Conservation (phyloP, 2,888 invertebrate genomes). For the Tetrapedia diversipes region DNA sequence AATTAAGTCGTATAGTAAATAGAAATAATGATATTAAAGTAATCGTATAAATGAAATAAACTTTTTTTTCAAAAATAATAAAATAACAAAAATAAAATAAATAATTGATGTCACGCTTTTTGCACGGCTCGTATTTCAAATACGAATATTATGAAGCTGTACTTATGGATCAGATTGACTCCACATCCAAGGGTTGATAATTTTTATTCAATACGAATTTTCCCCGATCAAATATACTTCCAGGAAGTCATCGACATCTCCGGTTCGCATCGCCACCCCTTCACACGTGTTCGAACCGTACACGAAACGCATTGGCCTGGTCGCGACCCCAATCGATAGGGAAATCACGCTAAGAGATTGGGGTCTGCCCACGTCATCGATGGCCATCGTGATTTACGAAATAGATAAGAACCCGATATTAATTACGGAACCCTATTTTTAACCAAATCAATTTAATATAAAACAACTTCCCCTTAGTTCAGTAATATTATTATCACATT, state of each 20-base stretch:
- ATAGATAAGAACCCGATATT: conserved; percentile 2
- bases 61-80: no score
- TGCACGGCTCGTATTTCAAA: no score
- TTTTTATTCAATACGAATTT: not conserved
- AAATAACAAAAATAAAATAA: no score
- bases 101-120: no score
- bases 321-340: conserved; percentile 3
- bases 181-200: no score
- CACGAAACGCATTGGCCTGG: conserved; percentile 4
- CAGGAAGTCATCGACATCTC: not conserved
- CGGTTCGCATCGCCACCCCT: not conserved
- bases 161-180: no score
- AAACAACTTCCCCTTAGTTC: no score
- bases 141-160: no score
- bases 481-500: no score
- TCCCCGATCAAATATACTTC: not conserved
- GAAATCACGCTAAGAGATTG: conserved; percentile 29
- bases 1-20: no score
- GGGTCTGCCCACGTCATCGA: conserved; percentile 19
- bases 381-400: conserved; percentile 10
- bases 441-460: not conserved
- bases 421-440: not conserved
- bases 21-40: no score
- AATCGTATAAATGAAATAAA: no score
- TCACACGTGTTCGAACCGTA: not conserved